Evolutionary conservation across 2,888 invertebrate genomes (phyloP), one percentile per base, ranked within the genome.

Genomic region (Pyrrhia umbra): DNA sequence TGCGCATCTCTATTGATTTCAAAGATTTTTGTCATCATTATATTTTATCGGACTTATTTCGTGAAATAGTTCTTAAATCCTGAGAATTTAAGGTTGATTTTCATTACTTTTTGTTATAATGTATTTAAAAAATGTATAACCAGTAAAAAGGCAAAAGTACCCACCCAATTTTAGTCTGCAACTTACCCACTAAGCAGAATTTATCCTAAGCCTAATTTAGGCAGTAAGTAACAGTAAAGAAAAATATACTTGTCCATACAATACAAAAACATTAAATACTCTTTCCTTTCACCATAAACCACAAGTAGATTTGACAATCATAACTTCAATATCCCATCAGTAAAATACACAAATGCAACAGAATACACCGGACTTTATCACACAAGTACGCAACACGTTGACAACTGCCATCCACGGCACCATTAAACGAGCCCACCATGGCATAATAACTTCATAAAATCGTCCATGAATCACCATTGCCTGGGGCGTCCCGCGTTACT

Each of bases 401-500:
- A 72, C 50, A 62, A 55, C 37, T 55, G 34, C 40, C 61, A 42
- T 39, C 63, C 68, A 62, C 20, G 46, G 61, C 71, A 77, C 67
- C 63, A 61, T 58, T 55, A 62, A 57, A 46, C 54, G 42, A 54
- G 74, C 68, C 74, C 71, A 75, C 73, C 78, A 59, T 58, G 59
- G 68, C 69, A 75, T 75, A 77, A 78, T 81, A 81, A 76, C 77
- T 80, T 78, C 67, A 76, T 68, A 72, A 69, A 75, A 66, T 56
- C 65, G 68, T 56, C 62, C 77, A 82, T 87, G 85, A 87, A 85
- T 87, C 87, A 85, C 68, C 49, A 46, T 54, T 37, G 76, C 79
- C 76, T 57, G 72, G 82, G 85, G 83, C 82, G 81, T 79, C 81
- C 81, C 82, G 83, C 79, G 76, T 80, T 82, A 80, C 68, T 64